phyloP scores from a whole-genome alignment of 2,113 vertebrate genomes.

The Dunckerocampus dactyliophorus region DNA sequence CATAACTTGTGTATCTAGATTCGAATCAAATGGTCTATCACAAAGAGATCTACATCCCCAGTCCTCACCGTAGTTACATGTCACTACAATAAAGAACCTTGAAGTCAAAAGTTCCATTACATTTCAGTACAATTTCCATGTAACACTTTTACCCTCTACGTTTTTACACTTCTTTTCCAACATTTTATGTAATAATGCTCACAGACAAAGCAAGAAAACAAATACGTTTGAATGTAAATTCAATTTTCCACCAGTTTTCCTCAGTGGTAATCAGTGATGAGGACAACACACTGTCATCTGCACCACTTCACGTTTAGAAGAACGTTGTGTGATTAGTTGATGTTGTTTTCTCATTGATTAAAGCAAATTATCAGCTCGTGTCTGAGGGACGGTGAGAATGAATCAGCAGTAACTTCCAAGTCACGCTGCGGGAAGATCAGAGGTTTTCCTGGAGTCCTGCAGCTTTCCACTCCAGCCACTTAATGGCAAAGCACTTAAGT shows the following conservation, averaged over 20 bases:
- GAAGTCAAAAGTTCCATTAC: slow-evolving; percentile 15
- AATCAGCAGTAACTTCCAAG: slow-evolving; percentile 25
- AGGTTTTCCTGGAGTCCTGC: slow-evolving; percentile 26
- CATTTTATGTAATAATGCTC: background rate
- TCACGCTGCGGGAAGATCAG: slow-evolving; percentile 17
- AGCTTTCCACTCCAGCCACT: slow-evolving; percentile 26
- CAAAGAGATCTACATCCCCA: too few relatives aligned
- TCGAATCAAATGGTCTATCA: too few relatives aligned
- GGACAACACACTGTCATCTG: background rate
- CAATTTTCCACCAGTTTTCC: background rate
- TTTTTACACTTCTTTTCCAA: background rate
- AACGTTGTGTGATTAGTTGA: slow-evolving; percentile 2
- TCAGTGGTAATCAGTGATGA: background rate
- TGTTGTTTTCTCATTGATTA: slow-evolving; percentile 52
- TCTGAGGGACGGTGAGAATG: slow-evolving; percentile 10
- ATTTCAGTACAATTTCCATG: too few relatives aligned
- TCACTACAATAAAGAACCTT: too few relatives aligned
- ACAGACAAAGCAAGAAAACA: background rate
- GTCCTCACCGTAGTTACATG: too few relatives aligned
- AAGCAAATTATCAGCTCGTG: slow-evolving; percentile 43
- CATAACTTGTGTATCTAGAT: too few relatives aligned
- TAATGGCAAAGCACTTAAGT: slow-evolving; percentile 31
- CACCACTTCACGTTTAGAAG: background rate
- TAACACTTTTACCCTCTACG: too few relatives aligned
- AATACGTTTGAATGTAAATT: background rate